Evolutionary conservation across 2,888 invertebrate species (phyloP), one percentile per base, ranked within the genome.

Genomic region (Sycophila texana): DNA sequence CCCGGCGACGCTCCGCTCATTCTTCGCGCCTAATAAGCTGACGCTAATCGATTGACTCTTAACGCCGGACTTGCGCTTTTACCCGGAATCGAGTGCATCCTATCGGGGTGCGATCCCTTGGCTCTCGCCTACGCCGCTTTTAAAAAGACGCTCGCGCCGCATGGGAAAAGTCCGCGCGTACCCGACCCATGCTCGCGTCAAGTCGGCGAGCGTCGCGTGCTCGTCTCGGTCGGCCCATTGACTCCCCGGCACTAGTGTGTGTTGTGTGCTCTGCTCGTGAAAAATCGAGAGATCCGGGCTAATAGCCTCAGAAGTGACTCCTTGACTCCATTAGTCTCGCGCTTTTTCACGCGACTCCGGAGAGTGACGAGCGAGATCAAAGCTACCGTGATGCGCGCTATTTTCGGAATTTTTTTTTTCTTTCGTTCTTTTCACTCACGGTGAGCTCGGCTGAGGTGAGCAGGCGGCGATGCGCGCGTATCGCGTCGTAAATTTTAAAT

Each of bases 11-110:
- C 53, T n/a, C 14, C 13, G 53, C 53, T 16, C 49, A 55, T 58
- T 61, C 30, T 81, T 78, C 77, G 66, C 79, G 82, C 77, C 83
- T 85, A 85, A 85, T 87, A 86, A 85, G 83, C 83, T 84, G 85
- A 83, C 79, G 84, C 84, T 86, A 87, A 85, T 84, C 84, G 83
- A 86, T 86, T 84, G 85, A 85, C 81, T 83, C 79, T 84, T 80
- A 83, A 84, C 74, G 79, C 78, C 60, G 39, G 61, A 65, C 12
- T 20, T 39, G 39, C 39, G 39, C 39, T 39, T 39, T 39, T 39
- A 39, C 39, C 39, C 39, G 39, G 39, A 39, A 39, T 39, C 39
- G 3, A 39, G 26, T 26, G 2, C 3, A 26, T 26, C 26, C 26
- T 26, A 26, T 26, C 26, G 26, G 26, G 26, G 26, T 26, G 26